Percentiles rank a stretch among this genome's conserved stretches.
phyloP scores from a whole-genome alignment of 2,113 vertebrate genomes.

The Suricata suricatta region DNA sequence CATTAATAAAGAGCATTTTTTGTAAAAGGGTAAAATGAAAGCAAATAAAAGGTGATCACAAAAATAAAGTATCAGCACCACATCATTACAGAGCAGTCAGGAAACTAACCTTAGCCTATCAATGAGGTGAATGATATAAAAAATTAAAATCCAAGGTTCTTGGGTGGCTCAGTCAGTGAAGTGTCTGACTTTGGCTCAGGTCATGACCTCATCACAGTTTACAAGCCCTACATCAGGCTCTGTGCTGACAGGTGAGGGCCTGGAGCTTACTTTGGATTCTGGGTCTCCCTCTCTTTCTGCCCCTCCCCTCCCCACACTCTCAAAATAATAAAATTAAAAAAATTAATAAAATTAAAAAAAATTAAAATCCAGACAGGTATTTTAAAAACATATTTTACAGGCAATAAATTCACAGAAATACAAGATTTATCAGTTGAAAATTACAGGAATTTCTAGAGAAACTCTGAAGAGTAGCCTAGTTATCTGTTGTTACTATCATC shows the following conservation, averaged over 20 bases:
- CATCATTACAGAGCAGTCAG: background rate
- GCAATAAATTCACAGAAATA: background rate
- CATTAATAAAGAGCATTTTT: background rate
- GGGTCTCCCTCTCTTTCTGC: too few species aligned
- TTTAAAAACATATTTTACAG: background rate
- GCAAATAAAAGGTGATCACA: background rate
- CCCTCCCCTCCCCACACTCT: too few species aligned
- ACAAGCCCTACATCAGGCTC: too few species aligned
- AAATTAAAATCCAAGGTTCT: background rate
- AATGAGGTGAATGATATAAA: background rate
- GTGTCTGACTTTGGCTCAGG: too few species aligned
- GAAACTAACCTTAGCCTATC: background rate
- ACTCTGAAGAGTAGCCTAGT: background rate
- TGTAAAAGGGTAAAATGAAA: background rate
- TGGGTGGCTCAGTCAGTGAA: too few species aligned
- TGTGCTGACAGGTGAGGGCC: too few species aligned
- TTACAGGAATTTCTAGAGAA: background rate
- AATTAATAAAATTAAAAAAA: background rate
- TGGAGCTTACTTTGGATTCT: too few species aligned
- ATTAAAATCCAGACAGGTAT: background rate
- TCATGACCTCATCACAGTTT: too few species aligned
- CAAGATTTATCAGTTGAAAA: background rate
- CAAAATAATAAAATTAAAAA: background rate
- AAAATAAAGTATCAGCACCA: background rate
- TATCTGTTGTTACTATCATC: background rate